phyloP scores from a whole-genome alignment of 2,888 invertebrate genomes.

The Epinotia nisella region DNA sequence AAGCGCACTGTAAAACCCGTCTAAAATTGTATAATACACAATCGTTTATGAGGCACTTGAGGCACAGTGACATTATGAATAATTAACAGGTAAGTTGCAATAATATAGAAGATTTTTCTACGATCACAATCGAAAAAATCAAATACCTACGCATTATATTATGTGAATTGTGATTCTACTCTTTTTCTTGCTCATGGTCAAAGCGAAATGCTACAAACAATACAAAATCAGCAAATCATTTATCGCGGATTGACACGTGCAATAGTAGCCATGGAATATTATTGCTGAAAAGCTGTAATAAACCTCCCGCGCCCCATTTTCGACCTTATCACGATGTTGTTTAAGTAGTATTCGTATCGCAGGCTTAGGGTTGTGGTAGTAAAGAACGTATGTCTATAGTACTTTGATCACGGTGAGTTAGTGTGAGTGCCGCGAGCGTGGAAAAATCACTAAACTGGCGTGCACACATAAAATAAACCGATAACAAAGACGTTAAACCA shows the following conservation, averaged over 20 bases:
- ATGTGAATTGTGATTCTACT: conserved; percentile 26
- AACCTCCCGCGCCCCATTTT: neutral
- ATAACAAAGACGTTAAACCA: conserved; percentile 65
- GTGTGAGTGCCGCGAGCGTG: conserved; percentile 53
- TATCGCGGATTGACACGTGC: conserved; percentile 45
- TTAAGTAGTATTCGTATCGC: conserved; percentile 13
- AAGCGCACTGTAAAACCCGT: conserved; percentile 46
- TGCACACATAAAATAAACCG: conserved; percentile 65
- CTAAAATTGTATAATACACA: conserved; percentile 38
- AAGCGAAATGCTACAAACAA: conserved; percentile 41
- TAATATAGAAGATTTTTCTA: neutral
- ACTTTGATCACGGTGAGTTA: conserved; percentile 41
- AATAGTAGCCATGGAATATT: conserved; percentile 44
- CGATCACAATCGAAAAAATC: conserved; percentile 20
- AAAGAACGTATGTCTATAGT: conserved; percentile 28
- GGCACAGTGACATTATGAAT: conserved; percentile 14
- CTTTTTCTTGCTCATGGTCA: conserved; percentile 34
- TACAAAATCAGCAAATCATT: conserved; percentile 44
- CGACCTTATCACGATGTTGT: neutral
- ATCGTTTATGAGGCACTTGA: conserved; percentile 21
- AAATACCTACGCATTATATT: conserved; percentile 21
- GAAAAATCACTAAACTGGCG: conserved; percentile 62
- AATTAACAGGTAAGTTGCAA: neutral
- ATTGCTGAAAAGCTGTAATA: conserved; percentile 44
- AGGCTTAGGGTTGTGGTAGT: conserved; percentile 15